A percentile compares a stretch with the other conserved stretches of the same genome.
phyloP scores from a whole-genome alignment of 1,140 invertebrate genomes.

The Brachionus sp. region DNA sequence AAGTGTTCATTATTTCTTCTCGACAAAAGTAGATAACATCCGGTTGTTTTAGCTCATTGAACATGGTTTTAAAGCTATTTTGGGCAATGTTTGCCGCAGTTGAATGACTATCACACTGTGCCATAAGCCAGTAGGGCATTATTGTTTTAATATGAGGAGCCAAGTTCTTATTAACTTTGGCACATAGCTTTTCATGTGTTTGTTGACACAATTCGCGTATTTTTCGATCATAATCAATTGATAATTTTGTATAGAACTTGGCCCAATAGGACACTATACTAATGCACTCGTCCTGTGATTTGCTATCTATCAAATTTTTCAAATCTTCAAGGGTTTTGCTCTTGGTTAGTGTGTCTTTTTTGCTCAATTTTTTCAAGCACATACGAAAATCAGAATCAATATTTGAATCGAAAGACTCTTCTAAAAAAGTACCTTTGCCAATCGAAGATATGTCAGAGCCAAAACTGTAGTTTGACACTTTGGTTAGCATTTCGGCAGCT shows the following conservation, averaged over 20 bases:
- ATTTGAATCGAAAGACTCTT: constrained; percentile 34
- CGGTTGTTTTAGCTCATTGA: constrained; percentile 67
- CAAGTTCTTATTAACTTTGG: constrained; percentile 68
- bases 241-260: constrained; percentile 25
- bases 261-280: constrained; percentile 23
- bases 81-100: constrained; percentile 72
- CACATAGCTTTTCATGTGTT: constrained; percentile 67
- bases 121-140: constrained; percentile 66
- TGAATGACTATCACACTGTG: constrained; percentile 75
- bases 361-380: constrained; percentile 65
- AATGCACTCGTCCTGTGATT: neutral
- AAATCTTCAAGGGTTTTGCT: constrained; percentile 59
- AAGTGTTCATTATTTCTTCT: constrained; percentile 68
- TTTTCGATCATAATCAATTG: constrained; percentile 47
- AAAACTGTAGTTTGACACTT: constrained; percentile 24
- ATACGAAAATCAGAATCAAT: constrained; percentile 59
- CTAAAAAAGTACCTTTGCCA: constrained; percentile 28
- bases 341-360: constrained; percentile 80
- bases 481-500: constrained; percentile 33
- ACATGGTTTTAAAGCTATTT: constrained; percentile 68
- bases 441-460: constrained; percentile 1
- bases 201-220: constrained; percentile 68
- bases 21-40: constrained; percentile 69
- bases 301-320: neutral
- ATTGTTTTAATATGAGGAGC: constrained; percentile 73